Conservation (phyloP, 2,888 invertebrate genomes). For the Cetonia aurata region DNA sequence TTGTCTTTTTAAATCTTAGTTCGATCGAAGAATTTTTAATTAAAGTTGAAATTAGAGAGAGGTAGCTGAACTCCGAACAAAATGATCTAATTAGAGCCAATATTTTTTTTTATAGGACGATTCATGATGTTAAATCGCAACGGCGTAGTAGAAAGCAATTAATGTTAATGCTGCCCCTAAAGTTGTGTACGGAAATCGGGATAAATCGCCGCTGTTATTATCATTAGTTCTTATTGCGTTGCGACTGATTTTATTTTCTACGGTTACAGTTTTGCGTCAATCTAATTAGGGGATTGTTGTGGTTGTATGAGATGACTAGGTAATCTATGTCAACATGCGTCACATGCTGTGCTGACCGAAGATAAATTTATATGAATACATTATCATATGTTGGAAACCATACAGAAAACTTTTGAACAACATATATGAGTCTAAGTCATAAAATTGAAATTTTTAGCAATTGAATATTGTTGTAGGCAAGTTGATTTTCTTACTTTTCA, state of each 20-base stretch:
- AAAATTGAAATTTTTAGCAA: too few relatives aligned
- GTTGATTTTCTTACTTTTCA: too few relatives aligned
- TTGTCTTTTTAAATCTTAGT: too few relatives aligned
- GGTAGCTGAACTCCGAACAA: too few relatives aligned
- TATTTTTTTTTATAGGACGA: neutral
- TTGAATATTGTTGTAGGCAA: too few relatives aligned
- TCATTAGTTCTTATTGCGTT: slow-evolving; percentile 27
- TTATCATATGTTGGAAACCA: neutral
- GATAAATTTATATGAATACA: neutral
- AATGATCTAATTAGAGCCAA: neutral
- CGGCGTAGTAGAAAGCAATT: slow-evolving; percentile 1
- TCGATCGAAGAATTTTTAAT: too few relatives aligned
- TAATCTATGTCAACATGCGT: too few relatives aligned
- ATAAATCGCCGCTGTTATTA: slow-evolving; percentile 20
- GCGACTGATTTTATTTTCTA: slow-evolving; percentile 16
- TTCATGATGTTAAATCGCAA: too few relatives aligned
- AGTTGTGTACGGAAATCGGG: neutral
- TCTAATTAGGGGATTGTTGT: slow-evolving; percentile 1
- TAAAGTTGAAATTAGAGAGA: too few relatives aligned
- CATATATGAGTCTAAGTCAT: too few relatives aligned
- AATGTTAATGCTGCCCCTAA: neutral
- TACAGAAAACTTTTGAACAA: too few relatives aligned
- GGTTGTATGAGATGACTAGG: slow-evolving; percentile 2
- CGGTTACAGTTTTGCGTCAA: slow-evolving; percentile 4
- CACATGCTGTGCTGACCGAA: too few relatives aligned